A percentile compares a stretch with the other conserved stretches of the same genome.
Conservation (phyloP, 2,888 invertebrate species). For the Agrotis exclamationis region DNA sequence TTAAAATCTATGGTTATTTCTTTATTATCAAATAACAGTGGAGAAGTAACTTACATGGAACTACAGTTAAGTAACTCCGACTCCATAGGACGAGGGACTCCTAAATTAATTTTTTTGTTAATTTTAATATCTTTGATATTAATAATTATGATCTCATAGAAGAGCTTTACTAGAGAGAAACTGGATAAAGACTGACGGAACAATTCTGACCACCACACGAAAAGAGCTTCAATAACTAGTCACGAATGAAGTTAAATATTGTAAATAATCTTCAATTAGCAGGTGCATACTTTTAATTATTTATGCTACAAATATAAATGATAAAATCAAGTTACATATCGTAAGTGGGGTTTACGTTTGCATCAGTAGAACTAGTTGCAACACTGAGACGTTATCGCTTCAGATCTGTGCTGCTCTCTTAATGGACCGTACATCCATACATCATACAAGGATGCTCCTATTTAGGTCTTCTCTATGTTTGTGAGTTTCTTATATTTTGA, state of each 20-base stretch:
- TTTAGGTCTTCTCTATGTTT: neutral
- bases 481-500: neutral
- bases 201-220: neutral
- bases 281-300: conserved; percentile 15
- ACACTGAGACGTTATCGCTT: conserved; percentile 30
- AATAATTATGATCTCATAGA: too few relatives aligned
- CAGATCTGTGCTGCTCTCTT: conserved; percentile 19
- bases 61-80: too few relatives aligned
- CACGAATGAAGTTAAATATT: neutral
- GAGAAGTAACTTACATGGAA: too few relatives aligned
- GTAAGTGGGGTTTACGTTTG: neutral
- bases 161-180: too few relatives aligned
- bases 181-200: too few relatives aligned
- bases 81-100: too few relatives aligned
- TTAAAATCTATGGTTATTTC: too few relatives aligned
- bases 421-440: conserved; percentile 30
- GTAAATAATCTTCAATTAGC: neutral
- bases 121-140: too few relatives aligned
- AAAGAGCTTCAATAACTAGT: too few relatives aligned
- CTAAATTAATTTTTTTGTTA: too few relatives aligned
- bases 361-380: conserved; percentile 18
- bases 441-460: conserved; percentile 30
- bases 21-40: too few relatives aligned
- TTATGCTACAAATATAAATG: neutral
- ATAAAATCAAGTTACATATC: conserved; percentile 24